Evolutionary conservation across 2,797 vertebrate species (phyloP).

Genomic region (Borostomias antarcticus): DNA sequence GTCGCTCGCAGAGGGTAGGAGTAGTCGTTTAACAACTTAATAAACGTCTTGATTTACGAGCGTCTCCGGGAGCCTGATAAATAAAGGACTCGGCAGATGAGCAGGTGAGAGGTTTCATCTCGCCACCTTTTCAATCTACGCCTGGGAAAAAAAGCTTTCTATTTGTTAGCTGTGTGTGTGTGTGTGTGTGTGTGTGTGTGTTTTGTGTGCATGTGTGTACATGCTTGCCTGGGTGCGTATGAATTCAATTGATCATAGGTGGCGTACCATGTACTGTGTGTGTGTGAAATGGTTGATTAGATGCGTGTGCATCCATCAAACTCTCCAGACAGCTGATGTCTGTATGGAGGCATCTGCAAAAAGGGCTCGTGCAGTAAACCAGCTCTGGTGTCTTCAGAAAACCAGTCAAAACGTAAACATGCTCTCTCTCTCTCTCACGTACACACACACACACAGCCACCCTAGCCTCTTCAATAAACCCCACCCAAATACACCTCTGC

Average conservation of each 20-base stretch:
- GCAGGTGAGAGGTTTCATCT: slow-evolving; percentile 51
- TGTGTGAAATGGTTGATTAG: slow-evolving; percentile 45
- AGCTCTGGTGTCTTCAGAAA: background rate
- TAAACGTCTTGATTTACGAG: slow-evolving; percentile 62
- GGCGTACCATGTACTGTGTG: slow-evolving; percentile 10
- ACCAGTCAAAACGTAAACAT: background rate
- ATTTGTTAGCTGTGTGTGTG: slow-evolving; percentile 19
- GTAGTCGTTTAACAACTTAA: slow-evolving; percentile 63
- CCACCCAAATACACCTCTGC: background rate
- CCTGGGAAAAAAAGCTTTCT: slow-evolving; percentile 18
- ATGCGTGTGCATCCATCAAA: slow-evolving; percentile 30
- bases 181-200: slow-evolving; percentile 1
- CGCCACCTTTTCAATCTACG: slow-evolving; percentile 51
- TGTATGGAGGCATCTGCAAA: slow-evolving; percentile 23
- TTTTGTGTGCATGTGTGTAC: background rate
- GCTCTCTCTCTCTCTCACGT: no score
- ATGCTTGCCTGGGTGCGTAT: background rate
- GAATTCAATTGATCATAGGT: slow-evolving; percentile 38
- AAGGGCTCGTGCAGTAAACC: slow-evolving; percentile 37
- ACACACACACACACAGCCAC: slow-evolving; percentile 8
- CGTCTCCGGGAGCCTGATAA: slow-evolving; percentile 41
- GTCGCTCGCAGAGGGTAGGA: slow-evolving; percentile 56
- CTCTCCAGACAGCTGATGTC: slow-evolving; percentile 23
- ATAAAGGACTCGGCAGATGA: slow-evolving; percentile 32
- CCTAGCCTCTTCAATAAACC: background rate